Conservation (phyloP, 2,888 invertebrate genomes). For the Willowsia nigromaculata region DNA sequence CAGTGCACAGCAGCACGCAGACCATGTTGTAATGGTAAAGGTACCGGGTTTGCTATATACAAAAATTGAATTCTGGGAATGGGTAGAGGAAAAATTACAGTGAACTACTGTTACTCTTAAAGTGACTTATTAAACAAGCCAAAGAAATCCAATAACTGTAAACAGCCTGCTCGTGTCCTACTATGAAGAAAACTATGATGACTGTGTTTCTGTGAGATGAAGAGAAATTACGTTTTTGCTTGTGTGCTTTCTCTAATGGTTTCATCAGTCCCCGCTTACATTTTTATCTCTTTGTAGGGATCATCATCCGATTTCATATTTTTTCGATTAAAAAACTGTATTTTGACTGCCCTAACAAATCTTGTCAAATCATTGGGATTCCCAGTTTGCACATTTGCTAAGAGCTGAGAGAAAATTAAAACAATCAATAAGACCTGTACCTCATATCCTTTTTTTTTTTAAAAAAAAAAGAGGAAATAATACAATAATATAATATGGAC, state of each 20-base stretch:
- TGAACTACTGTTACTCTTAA: neutral
- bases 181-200: neutral
- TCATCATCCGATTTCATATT: neutral
- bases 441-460: neutral
- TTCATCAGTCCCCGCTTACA: neutral
- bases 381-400: neutral
- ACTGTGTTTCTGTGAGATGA: neutral
- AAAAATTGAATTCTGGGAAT: neutral
- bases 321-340: neutral
- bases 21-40: too few species aligned
- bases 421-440: neutral
- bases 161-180: neutral
- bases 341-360: neutral
- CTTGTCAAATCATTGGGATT: neutral
- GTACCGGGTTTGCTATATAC: neutral
- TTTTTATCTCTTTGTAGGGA: neutral
- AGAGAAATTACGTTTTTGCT: neutral
- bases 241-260: neutral
- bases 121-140: slow-evolving; percentile 33
- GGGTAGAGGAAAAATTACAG: neutral
- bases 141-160: slow-evolving; percentile 30
- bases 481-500: too few species aligned
- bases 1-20: neutral
- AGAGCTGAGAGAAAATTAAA: neutral
- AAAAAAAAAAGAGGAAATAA: neutral